Base-by-base conservation (phyloP, 2,113 vertebrate genomes). In the Psammodynastes pulverulentus region DNA sequence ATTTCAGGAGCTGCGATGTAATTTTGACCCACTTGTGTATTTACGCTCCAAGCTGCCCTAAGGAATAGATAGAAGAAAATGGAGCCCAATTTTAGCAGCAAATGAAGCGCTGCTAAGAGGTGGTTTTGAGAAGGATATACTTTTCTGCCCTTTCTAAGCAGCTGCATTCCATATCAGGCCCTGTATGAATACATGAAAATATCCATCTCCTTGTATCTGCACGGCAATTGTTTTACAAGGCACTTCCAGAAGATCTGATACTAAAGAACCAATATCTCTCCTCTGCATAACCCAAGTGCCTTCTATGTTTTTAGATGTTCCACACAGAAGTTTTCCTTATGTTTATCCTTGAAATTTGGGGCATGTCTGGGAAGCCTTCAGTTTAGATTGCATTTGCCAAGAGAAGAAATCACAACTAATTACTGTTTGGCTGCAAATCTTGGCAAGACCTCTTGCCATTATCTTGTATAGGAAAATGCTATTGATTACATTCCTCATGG, bases 391-490 rank as follows among this genome's bases (percentile, higher is more conserved):
- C 54, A 90, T 84, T 52, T 54, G 12, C 23, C 72, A 43, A 26
- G 23, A 21, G 24, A 56, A 56, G 39, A 91, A 26, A 56, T 56
- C 24, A 46, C 13, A 46, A 26, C 72, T 85, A 9, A 21, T 13
- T 10, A 56, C 49, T 85, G 46, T 51, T 89, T 79, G 72, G 29
- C 43, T 67, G 88, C 13, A 67, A 58, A 62, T 43, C 7, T n/a
- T 62, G 54, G 15, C 24, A 48, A 45, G 43, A 67, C 6, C 26
- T 89, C 97, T 94, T 96, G 92, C 94, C 92, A 95, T 96, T 49
- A 51, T 93, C 26, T 29, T 58, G 29, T 54, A 52, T 23, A 43
- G 39, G 12, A n/a, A 79, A 90, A 84, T 84, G 46, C 3, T 34
- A 84, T 54, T 52, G 72, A 79, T 43, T 79, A 39, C 39, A 79